phyloP scores from a whole-genome alignment of 2,113 vertebrate species.

The Rhynchomys soricoides region DNA sequence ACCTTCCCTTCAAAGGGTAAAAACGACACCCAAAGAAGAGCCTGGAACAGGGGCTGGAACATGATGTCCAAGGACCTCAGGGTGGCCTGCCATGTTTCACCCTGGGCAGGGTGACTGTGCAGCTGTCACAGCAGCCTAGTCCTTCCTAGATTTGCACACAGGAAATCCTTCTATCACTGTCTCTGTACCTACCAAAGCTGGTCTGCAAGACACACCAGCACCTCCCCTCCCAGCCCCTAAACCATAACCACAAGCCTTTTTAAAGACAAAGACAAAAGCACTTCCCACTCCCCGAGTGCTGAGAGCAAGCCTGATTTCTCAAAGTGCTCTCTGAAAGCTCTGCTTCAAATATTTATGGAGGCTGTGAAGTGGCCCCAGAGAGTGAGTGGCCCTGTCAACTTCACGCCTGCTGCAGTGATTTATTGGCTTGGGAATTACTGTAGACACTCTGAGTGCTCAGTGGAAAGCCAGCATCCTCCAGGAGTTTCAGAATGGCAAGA shows the following conservation, averaged over 20 bases:
- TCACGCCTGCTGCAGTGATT: background rate
- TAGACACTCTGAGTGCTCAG: constrained; percentile 79
- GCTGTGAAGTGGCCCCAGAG: constrained; percentile 24
- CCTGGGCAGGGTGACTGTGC: accelerated
- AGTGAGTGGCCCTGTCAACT: background rate
- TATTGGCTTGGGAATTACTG: constrained; percentile 82
- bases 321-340: background rate
- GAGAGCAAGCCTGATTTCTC: constrained; percentile 35
- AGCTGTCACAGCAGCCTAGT: accelerated
- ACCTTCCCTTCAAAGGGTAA: background rate
- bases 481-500: constrained; percentile 44
- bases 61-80: background rate
- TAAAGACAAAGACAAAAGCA: constrained; percentile 46
- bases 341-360: constrained; percentile 59
- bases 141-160: accelerated
- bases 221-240: background rate
- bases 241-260: background rate
- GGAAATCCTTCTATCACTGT: background rate
- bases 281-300: background rate
- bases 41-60: background rate
- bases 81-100: background rate
- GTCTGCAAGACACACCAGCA: accelerated
- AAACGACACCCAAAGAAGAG: accelerated
- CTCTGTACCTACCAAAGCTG: background rate
- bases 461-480: constrained; percentile 84